Base-by-base conservation (phyloP, 1,140 invertebrate species). In the Drosophila nigromelanica region DNA sequence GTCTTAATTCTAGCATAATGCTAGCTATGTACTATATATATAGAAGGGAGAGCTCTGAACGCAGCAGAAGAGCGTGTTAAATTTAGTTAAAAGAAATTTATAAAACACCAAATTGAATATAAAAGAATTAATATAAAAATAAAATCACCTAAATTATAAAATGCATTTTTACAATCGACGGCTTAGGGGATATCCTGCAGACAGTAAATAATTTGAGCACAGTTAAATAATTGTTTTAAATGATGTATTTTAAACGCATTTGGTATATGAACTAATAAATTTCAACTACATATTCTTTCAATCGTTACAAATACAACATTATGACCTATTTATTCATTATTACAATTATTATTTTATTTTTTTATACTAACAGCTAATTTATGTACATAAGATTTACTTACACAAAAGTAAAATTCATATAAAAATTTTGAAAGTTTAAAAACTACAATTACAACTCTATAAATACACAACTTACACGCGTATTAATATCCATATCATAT, bases 331-430 rank as follows among this genome's bases (percentile, higher is more conserved):
- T 35, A 43, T 74, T 40, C 33, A 73, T 80, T 40, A 68, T 56
- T 67, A 54, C 69, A 80, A 66, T 69, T 51, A 62, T 66, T 69
- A 54, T 45, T 37, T 35, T 72, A 14, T 35, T 67, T 62, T 56
- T 15, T 62, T 35, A 35, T 50, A 5, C 55, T 85, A 77, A 27
- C 12, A 45, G 30, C 67, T 81, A 81, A 55, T 54, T 47, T 85
- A 83, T 86, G 24, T 85, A 86, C 82, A 86, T 42, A 71, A 66
- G 69, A 62, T 71, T 76, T 67, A 75, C 78, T 86, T 86, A 87
- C 68, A 80, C 37, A 24, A 56, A 75, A 72, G 78, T 75, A 82
- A 87, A 81, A 78, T 75, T 70, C 55, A 51, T 80, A 64, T 61
- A 78, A 77, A 81, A 72, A 55, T 72, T 60, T 52, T 67, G 66